phyloP scores from a whole-genome alignment of 2,113 vertebrate species.

The Phalacrocorax pelagicus region DNA sequence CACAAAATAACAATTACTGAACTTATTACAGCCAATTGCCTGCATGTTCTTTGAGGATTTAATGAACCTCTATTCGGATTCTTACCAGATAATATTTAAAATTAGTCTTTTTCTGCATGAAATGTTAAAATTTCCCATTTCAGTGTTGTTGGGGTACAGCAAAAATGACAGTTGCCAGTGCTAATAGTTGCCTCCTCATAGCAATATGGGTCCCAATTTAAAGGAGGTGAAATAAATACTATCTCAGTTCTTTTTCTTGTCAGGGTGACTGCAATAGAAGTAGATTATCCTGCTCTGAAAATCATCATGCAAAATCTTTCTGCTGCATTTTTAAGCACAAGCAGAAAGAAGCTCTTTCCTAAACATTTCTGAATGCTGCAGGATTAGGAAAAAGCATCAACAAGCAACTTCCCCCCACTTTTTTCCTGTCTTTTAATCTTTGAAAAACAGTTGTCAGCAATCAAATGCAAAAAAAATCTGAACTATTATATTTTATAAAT shows the following conservation, averaged over 20 bases:
- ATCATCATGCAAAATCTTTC: conserved; percentile 38
- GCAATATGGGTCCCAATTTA: not conserved
- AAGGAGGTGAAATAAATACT: conserved; percentile 40
- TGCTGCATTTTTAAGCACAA: not conserved
- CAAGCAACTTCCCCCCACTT: not conserved
- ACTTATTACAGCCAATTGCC: conserved; percentile 4
- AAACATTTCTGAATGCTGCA: not conserved
- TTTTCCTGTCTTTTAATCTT: not conserved
- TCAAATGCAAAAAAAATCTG: not conserved
- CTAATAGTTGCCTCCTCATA: conserved; percentile 20
- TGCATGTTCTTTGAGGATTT: conserved; percentile 23
- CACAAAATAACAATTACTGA: conserved; percentile 45
- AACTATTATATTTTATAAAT: conserved; percentile 31
- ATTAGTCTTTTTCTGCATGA: not conserved
- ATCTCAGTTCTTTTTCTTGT: conserved; percentile 34
- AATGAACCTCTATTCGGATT: conserved; percentile 29
- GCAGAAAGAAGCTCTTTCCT: not conserved
- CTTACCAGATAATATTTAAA: conserved; percentile 59
- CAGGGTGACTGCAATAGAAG: conserved; percentile 8
- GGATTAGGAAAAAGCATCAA: not conserved
- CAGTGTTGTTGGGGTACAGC: conserved; percentile 39
- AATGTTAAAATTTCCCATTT: conserved; percentile 45
- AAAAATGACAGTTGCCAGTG: conserved; percentile 39
- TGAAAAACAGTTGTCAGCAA: conserved; percentile 15
- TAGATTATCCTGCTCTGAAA: conserved; percentile 49